Evolutionary conservation across 1,140 invertebrate genomes (phyloP), one percentile per base, ranked within the genome.

Genomic region (Drosophila setifemur): DNA sequence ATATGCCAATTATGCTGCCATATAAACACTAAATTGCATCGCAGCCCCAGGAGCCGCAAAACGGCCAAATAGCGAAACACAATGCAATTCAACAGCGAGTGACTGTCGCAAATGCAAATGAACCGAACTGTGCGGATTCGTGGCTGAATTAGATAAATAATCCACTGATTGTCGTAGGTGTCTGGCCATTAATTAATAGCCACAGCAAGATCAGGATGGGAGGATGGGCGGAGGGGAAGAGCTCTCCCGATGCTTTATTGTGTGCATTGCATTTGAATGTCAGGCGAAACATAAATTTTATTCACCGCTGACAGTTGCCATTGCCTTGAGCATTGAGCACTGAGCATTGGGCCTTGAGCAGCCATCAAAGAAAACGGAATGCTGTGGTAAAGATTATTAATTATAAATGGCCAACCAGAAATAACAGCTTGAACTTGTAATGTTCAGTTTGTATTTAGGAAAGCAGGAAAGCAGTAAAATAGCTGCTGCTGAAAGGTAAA

Each of bases 271-370:
- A 49, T 25, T 70, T 43, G 55, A 85, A 85, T 85, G 81, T 49
- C 81, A 86, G 47, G 54, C 60, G 72, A 49, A 81, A 81, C 72
- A 86, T 86, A 73, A 76, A 86, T 86, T 86, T 61, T 35, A 61
- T 19, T 79, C 67, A 68, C 45, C 72, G 6, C 42, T 73, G 63
- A 57, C 73, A 57, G n/a, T n/a, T n/a, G n/a, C n/a, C n/a, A n/a
- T n/a, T n/a, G n/a, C n/a, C n/a, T n/a, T n/a, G n/a, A n/a, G n/a
- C n/a, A n/a, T n/a, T n/a, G n/a, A n/a, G n/a, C n/a, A n/a, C n/a
- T n/a, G n/a, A n/a, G n/a, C 7, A 48, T 29, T 23, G 21, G 42
- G 47, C 33, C 43, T 29, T 61, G 54, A 19, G 21, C n/a, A 52
- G 54, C 45, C 23, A 47, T 33, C 39, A 48, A 40, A 70, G 25